Evolutionary conservation across 2,113 vertebrate species (phyloP).

Genomic region (Indicator indicator): DNA sequence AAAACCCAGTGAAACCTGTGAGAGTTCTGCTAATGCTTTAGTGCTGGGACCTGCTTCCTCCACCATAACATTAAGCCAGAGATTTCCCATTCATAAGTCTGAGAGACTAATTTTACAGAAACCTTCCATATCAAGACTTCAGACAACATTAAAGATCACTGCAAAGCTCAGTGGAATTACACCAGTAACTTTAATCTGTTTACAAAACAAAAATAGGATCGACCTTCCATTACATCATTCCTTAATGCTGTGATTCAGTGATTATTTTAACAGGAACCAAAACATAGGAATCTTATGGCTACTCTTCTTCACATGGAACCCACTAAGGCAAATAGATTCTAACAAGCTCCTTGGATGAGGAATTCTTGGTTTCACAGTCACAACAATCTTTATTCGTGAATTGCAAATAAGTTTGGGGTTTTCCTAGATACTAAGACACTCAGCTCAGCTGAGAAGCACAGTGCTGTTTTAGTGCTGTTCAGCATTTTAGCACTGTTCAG

Average conservation of each 20-base stretch:
- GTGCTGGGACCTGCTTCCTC: not conserved
- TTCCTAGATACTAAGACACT: not conserved
- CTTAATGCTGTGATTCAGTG: too few relatives aligned
- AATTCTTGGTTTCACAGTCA: not conserved
- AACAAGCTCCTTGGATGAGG: not conserved
- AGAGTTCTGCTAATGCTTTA: not conserved
- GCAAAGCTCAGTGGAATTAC: not conserved
- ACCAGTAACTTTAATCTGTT: not conserved
- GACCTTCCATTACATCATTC: slow-evolving; percentile 12
- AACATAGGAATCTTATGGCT: not conserved
- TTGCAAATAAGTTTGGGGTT: not conserved
- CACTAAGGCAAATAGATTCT: not conserved
- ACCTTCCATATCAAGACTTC: not conserved
- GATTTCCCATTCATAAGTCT: not conserved
- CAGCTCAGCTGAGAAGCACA: not conserved
- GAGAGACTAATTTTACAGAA: not conserved
- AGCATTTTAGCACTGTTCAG: not conserved
- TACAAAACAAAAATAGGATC: not conserved
- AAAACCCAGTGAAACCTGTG: not conserved
- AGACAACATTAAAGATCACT: not conserved
- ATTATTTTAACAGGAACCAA: not conserved
- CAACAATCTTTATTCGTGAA: not conserved
- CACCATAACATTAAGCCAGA: not conserved
- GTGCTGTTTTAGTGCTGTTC: not conserved
- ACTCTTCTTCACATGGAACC: not conserved